Percentiles rank a stretch among this genome's conserved stretches.
Conservation (phyloP, 2,888 invertebrate species). For the Therioaphis trifolii region DNA sequence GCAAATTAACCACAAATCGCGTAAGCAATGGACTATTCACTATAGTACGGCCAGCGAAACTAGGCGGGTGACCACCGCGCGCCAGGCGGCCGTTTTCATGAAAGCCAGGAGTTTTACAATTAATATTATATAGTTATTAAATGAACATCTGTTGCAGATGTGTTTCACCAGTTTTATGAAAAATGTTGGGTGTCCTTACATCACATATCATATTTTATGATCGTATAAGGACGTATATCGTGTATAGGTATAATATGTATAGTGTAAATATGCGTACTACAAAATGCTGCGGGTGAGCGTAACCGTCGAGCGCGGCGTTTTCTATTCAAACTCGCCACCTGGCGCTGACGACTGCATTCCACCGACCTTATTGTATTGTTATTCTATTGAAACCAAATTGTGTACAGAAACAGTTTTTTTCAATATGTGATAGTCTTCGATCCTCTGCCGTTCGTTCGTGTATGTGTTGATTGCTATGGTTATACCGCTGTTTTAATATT, state of each 20-base stretch:
- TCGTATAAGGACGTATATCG: no score
- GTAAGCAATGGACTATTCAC: no score
- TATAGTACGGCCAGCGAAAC: constrained; percentile 44
- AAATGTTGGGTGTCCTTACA: no score
- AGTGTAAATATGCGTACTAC: constrained; percentile 25
- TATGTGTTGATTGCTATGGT: constrained; percentile 21
- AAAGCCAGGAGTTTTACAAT: no score
- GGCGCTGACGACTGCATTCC: constrained; percentile 27
- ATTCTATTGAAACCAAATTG: no score
- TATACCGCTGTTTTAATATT: constrained; percentile 16
- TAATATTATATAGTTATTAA: constrained; percentile 26
- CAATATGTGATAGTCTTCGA: constrained; percentile 17
- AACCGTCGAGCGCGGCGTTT: neutral
- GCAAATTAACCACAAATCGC: no score
- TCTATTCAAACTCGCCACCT: constrained; percentile 29
- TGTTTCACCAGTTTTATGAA: no score
- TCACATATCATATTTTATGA: no score
- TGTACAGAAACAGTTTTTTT: constrained; percentile 30
- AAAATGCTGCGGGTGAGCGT: neutral
- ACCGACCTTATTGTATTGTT: constrained; percentile 4
- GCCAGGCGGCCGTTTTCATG: constrained; percentile 1
- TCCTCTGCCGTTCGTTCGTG: constrained; percentile 20
- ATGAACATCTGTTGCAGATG: constrained; percentile 13
- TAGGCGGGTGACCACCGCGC: constrained; percentile 25
- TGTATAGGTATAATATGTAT: constrained; percentile 6